These are phyloP conservation scores for Cosmia trapezina DNA, from an alignment of 2,888 invertebrate genomes.

Conservation along the genomic window DNA sequence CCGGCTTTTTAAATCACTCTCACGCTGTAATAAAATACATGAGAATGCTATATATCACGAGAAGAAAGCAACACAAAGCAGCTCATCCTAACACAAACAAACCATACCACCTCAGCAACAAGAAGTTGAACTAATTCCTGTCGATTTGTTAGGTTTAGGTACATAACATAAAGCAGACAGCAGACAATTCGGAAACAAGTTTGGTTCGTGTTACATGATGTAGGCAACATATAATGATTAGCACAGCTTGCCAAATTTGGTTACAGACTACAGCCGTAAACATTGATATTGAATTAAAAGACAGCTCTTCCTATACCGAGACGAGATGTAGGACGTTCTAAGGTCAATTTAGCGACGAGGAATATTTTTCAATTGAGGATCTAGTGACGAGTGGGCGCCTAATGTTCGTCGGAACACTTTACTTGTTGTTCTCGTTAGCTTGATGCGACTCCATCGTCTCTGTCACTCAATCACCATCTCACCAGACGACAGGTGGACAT, in stretches of 20 bases:
- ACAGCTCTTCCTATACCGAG: conserved; percentile 59
- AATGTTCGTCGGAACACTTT: conserved; percentile 75
- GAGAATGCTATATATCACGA: conserved; percentile 64
- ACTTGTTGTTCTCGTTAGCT: conserved; percentile 78
- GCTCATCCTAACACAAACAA: conserved; percentile 45
- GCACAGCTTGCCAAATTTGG: conserved; percentile 55
- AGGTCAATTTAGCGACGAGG: conserved; percentile 82
- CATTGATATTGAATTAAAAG: conserved; percentile 42
- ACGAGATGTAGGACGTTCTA: conserved; percentile 74
- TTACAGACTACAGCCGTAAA: conserved; percentile 16
- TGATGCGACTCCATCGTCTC: conserved; percentile 78
- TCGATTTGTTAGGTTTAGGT: conserved; percentile 6
- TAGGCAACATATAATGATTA: conserved; percentile 34
- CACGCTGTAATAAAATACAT: conserved; percentile 72
- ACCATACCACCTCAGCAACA: conserved; percentile 17
- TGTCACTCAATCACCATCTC: conserved; percentile 73
- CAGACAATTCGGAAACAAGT: conserved; percentile 10
- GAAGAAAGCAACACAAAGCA: conserved; percentile 63
- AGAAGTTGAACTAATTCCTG: conserved; percentile 11
- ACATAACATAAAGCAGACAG: conserved; percentile 12
- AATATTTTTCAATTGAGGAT: conserved; percentile 85
- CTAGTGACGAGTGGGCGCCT: conserved; percentile 80
- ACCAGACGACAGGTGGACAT: conserved; percentile 68
- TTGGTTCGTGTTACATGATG: conserved; percentile 23
- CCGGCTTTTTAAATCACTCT: conserved; percentile 74